These are phyloP conservation scores for Arctocebus calabarensis DNA, from an alignment of 2,797 vertebrate genomes.

Conservation along the genomic window DNA sequence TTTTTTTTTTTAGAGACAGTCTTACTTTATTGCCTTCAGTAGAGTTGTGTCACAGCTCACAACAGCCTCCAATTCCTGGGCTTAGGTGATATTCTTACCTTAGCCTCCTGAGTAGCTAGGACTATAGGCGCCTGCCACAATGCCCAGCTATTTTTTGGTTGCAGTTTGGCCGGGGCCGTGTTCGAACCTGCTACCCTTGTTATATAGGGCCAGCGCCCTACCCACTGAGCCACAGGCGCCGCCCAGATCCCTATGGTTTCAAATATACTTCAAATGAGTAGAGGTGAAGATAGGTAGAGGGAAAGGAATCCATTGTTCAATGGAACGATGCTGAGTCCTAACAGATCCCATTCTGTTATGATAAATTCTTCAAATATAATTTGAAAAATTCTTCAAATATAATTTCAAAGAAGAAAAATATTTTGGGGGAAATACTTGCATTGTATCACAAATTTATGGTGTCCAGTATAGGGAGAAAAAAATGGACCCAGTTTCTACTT, in stretches of 20 bases:
- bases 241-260: not conserved
- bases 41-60: too few relatives aligned
- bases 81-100: too few relatives aligned
- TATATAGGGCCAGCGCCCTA: too few relatives aligned
- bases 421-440: constrained; percentile 77
- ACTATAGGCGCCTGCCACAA: too few relatives aligned
- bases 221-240: too few relatives aligned
- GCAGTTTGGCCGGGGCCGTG: too few relatives aligned
- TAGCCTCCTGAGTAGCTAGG: too few relatives aligned
- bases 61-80: too few relatives aligned
- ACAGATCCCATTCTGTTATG: not conserved
- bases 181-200: too few relatives aligned
- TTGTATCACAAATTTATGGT: not conserved
- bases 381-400: constrained; percentile 86
- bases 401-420: constrained; percentile 85
- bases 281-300: not conserved
- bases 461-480: not conserved
- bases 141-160: too few relatives aligned
- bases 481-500: constrained; percentile 63
- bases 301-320: not conserved
- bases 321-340: not conserved
- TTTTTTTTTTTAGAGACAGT: too few relatives aligned
- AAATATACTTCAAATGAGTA: not conserved
- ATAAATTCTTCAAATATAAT: constrained; percentile 84
- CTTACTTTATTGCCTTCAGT: too few relatives aligned